Evolutionary conservation across 2,888 invertebrate genomes (phyloP).

Genomic region (Lycocerus yunnanus): DNA sequence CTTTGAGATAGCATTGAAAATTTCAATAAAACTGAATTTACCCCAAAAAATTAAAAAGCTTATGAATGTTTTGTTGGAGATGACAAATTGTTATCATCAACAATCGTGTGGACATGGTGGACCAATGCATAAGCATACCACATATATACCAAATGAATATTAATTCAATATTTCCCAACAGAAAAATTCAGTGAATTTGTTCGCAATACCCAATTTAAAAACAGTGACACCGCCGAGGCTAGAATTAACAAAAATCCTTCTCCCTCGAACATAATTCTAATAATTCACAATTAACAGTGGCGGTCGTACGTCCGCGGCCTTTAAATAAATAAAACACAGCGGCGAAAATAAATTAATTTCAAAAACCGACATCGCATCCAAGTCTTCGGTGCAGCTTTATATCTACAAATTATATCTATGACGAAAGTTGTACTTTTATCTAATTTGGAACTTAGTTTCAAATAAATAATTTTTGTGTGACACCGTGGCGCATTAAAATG

Average conservation of each 20-base stretch:
- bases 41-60: not conserved
- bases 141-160: constrained; percentile 48
- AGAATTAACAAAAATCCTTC: constrained; percentile 44
- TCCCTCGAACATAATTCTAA: constrained; percentile 50
- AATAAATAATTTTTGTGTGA: constrained; percentile 28
- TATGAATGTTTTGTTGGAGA: not conserved
- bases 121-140: not conserved
- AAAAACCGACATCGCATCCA: constrained; percentile 41
- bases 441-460: constrained; percentile 49
- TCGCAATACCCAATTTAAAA: constrained; percentile 43
- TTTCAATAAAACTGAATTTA: not conserved
- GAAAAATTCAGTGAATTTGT: constrained; percentile 49
- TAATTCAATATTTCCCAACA: constrained; percentile 53
- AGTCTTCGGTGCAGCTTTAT: constrained; percentile 39
- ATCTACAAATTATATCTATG: constrained; percentile 49
- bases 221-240: constrained; percentile 31
- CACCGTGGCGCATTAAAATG: constrained; percentile 21
- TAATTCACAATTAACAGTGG: constrained; percentile 50
- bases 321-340: constrained; percentile 48
- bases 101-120: not conserved
- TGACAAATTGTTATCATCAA: not conserved
- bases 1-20: not conserved
- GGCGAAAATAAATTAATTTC: constrained; percentile 48
- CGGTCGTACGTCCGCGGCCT: constrained; percentile 42
- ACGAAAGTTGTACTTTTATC: constrained; percentile 52